Evolutionary conservation across 2,113 vertebrate genomes (phyloP), one percentile per base, ranked within the genome.

Genomic region (Pterocles orientalis): DNA sequence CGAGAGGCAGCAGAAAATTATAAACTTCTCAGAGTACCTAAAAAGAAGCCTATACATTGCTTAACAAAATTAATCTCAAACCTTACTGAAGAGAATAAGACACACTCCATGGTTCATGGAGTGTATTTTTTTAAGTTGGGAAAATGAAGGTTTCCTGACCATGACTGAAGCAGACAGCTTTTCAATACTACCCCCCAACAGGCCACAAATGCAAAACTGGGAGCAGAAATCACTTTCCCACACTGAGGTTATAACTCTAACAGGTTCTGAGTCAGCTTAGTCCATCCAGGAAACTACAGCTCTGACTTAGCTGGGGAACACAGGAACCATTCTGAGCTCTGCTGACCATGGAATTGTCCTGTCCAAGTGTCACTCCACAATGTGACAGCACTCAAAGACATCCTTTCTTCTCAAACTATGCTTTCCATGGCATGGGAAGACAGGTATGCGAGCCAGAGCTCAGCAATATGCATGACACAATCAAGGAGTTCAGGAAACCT

Each of bases 21-120:
- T 60, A 43, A 85, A 81, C 47, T 68, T 58, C 48, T 88, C n/a
- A 77, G 34, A 8, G 9, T 71, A 28, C 53, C 36, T 64, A 41
- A 83, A 85, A 95, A 88, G 69, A 82, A 92, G 9, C 15, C 33
- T 58, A 12, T 64, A 29, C 12, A 75, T 57, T 94, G 21, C 56
- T 92, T 83, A 86, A 85, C 9, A 88, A 82, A 94, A 85, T 94
- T 83, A 61, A 90, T 75, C 76, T 83, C 69, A 84, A 86, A 75
- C 23, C 10, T 75, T 65, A 41, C 19, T 82, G 70, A 71, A 85
- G 85, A 73, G 41, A 73, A 23, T 76, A 66, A 61, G 48, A 43
- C 34, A 65, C 13, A 33, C 24, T 53, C 58, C 36, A 60, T 41
- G 19, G 56, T 89, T 80, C 10, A 7, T 36, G 36, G 36, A 75